Evolutionary conservation across 2,797 vertebrate species (phyloP), one percentile per base, ranked within the genome.

Genomic region (Tangara arthus): DNA sequence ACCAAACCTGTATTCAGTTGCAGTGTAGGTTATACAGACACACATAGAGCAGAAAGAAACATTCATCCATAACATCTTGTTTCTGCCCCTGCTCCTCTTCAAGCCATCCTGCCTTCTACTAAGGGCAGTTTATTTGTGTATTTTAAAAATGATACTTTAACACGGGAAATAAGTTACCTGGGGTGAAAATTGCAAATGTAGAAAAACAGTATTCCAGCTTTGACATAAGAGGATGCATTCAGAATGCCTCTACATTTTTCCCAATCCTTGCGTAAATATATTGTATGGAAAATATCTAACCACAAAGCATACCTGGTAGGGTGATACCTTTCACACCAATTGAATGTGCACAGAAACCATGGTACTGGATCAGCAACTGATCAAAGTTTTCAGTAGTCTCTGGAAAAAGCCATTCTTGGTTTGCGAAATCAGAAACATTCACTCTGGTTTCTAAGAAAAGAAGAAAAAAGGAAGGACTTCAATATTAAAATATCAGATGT

Each of bases 341-440:
- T 0, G 98, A 97, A 47, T 98, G 97, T 49, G 98, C 98, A 98
- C 99, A 99, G 93, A 98, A 97, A 68, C 99, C 98, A 34, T 96
- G 98, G 88, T 98, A 99, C 94, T 99, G 98, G 89, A 99, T 97
- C 19, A 95, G 66, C 76, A 99, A 94, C 34, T 98, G 95, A 32
- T 97, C 96, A 90, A 98, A 98, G 93, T 97, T 94, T 65, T 94
- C 88, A 18, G 96, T 97, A 46, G 96, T 98, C 96, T 98, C 98
- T 94, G 98, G 98, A 78, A 99, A 98, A 95, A 99, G 94, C 99
- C 99, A 99, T n/a, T 99, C 98, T 35, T 96, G 97, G 41, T 95
- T 94, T 63, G 93, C 93, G 84, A 98, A 98, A 95, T 98, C 97
- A 27, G 63, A 87, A 53, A 92, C 92, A 91, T 97, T 92, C 21